Conservation (phyloP, 2,797 vertebrate genomes). For the Rhabdomys pumilio region DNA sequence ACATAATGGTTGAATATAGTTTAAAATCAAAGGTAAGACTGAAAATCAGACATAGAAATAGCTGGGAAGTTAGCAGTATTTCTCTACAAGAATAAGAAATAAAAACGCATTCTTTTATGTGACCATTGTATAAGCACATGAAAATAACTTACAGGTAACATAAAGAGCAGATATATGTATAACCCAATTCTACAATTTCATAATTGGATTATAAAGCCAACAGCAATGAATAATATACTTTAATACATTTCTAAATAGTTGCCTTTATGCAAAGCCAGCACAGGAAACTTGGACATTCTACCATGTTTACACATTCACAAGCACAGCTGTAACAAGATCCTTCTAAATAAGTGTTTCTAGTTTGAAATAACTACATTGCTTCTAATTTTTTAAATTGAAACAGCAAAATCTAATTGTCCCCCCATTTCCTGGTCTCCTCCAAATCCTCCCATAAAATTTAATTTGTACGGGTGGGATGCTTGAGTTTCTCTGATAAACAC, state of each 20-base stretch:
- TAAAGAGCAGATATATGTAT: conserved; percentile 45
- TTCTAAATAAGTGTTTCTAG: conserved; percentile 47
- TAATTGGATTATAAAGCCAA: conserved; percentile 58
- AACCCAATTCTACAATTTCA: conserved; percentile 47
- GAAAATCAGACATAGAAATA: conserved; percentile 43
- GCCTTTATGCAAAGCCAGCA: conserved; percentile 38
- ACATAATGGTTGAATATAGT: background rate
- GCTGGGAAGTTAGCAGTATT: background rate
- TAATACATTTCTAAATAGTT: conserved; percentile 7
- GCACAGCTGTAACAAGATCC: background rate
- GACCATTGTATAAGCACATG: background rate
- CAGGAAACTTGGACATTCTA: conserved; percentile 9
- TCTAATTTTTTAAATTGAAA: conserved; percentile 70
- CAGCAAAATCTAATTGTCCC: conserved; percentile 58
- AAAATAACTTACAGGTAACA: conserved; percentile 58
- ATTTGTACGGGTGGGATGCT: conserved; percentile 18
- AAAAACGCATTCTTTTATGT: conserved; percentile 29
- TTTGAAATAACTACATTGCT: conserved; percentile 61
- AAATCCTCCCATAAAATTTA: conserved; percentile 46
- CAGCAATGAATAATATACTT: conserved; percentile 40
- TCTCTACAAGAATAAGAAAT: conserved; percentile 58
- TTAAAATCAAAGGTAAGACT: conserved; percentile 61
- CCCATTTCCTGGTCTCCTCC: conserved; percentile 3
- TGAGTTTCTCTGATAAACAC: conserved; percentile 66
- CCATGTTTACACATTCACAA: conserved; percentile 34